Evolutionary conservation across 2,888 invertebrate genomes (phyloP).

Genomic region (Cataglyphis livida): DNA sequence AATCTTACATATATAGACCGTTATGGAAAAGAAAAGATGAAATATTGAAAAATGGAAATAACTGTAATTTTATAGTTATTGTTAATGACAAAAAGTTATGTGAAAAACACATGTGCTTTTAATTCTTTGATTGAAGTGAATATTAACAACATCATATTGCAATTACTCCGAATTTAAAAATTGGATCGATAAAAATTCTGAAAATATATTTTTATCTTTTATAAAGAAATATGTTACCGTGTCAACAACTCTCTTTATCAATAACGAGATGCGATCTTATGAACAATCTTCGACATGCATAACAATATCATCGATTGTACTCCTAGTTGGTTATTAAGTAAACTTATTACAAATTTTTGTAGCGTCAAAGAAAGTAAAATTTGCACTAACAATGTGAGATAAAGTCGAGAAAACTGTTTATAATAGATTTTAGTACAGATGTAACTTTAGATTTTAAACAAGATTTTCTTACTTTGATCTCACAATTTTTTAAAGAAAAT

Average conservation of each 20-base stretch:
- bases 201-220: conserved; percentile 8
- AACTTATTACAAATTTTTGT: background rate
- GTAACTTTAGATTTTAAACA: background rate
- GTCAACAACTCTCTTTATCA: background rate
- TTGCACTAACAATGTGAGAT: background rate
- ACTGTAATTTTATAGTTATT: background rate
- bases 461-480: background rate
- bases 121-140: background rate
- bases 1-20: background rate
- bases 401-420: background rate
- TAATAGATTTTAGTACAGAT: background rate
- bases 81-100: background rate
- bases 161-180: background rate
- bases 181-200: background rate
- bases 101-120: background rate
- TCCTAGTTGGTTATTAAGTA: background rate
- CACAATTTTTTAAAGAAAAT: background rate
- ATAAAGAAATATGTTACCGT: background rate
- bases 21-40: background rate
- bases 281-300: conserved; percentile 1
- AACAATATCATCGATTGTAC: conserved; percentile 3
- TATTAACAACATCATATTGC: conserved; percentile 5
- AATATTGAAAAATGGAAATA: conserved; percentile 8
- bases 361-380: background rate
- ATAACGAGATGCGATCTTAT: background rate